phyloP scores from a whole-genome alignment of 2,113 vertebrate species.

The Kryptolebias marmoratus region DNA sequence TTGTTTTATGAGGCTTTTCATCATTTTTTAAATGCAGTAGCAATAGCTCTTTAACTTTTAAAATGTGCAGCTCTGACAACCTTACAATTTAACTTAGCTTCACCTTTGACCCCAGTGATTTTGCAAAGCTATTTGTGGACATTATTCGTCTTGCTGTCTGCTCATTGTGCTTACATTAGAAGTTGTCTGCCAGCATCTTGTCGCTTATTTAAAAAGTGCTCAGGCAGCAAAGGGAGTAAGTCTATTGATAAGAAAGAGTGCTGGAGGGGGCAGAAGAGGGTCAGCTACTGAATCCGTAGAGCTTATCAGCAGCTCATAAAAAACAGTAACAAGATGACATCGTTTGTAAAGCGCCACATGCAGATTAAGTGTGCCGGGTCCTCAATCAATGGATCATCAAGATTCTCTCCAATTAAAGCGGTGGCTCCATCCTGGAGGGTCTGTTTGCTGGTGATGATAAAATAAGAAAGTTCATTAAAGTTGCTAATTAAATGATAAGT shows the following conservation, averaged over 20 bases:
- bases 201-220: slow-evolving; percentile 23
- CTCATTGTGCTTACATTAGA: background rate
- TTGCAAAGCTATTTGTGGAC: slow-evolving; percentile 11
- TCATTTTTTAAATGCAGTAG: slow-evolving; percentile 34
- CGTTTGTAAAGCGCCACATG: slow-evolving; percentile 34
- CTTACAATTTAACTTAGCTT: background rate
- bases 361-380: slow-evolving; percentile 47
- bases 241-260: slow-evolving; percentile 22
- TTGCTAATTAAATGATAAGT: slow-evolving; percentile 81
- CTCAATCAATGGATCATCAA: slow-evolving; percentile 70
- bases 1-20: slow-evolving; percentile 41
- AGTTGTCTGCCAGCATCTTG: background rate
- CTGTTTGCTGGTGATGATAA: slow-evolving; percentile 48
- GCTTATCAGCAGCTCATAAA: slow-evolving; percentile 62
- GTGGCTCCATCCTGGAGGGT: slow-evolving; percentile 41
- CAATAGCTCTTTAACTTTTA: slow-evolving; percentile 24
- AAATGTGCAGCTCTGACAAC: slow-evolving; percentile 1
- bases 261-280: slow-evolving; percentile 18
- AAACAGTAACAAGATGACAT: slow-evolving; percentile 55
- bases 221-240: slow-evolving; percentile 9
- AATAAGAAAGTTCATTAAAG: slow-evolving; percentile 67
- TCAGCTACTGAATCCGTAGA: slow-evolving; percentile 30
- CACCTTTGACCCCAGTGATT: slow-evolving; percentile 33
- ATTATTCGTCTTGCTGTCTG: background rate
- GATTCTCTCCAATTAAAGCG: slow-evolving; percentile 61